phyloP scores from a whole-genome alignment of 2,113 vertebrate genomes.

The Pandion haliaetus region DNA sequence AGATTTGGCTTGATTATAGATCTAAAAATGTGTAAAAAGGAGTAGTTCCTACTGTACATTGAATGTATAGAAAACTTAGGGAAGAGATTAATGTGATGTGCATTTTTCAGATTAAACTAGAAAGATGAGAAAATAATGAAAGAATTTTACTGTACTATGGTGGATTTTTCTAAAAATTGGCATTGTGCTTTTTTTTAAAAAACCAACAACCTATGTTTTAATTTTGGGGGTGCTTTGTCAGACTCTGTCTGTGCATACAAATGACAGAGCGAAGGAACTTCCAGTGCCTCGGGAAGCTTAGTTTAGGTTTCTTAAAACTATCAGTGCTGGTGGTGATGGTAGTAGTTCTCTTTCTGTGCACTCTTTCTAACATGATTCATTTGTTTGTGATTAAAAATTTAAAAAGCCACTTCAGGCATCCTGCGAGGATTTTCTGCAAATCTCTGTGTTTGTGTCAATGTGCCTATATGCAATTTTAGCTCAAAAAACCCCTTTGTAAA shows the following conservation, averaged over 20 bases:
- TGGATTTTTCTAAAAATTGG: not conserved
- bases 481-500: not conserved
- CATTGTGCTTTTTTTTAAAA: not conserved
- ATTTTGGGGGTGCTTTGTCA: not conserved
- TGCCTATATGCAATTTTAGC: not conserved
- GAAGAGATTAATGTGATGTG: not conserved
- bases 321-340: not conserved
- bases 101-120: not conserved
- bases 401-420: not conserved
- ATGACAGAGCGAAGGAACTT: not conserved
- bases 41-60: not conserved
- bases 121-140: not conserved
- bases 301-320: not conserved
- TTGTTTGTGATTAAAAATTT: slow-evolving; percentile 40
- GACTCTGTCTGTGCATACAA: not conserved
- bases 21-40: not conserved
- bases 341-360: not conserved
- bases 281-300: not conserved
- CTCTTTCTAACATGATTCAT: slow-evolving; percentile 2
- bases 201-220: not conserved
- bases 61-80: not conserved
- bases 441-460: not conserved
- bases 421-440: not conserved
- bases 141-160: not conserved
- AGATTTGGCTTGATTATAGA: not conserved